Conservation (phyloP, 2,113 vertebrate species). For the Periophthalmus modestus region DNA sequence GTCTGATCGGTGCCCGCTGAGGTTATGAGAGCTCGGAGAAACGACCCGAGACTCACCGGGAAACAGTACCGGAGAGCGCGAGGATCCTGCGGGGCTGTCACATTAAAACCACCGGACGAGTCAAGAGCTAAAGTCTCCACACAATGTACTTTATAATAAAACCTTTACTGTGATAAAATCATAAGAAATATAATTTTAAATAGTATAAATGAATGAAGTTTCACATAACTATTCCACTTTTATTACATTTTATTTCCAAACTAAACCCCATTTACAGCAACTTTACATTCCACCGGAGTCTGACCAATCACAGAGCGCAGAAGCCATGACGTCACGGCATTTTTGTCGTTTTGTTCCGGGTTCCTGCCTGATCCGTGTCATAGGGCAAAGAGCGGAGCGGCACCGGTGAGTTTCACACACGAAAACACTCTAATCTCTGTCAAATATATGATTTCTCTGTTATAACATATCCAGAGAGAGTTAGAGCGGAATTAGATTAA, state of each 20-base stretch:
- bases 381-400: neutral
- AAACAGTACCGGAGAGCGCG: too few species aligned
- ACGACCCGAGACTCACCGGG: neutral
- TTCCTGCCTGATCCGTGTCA: constrained; percentile 1
- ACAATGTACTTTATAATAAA: too few species aligned
- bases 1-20: neutral
- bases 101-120: constrained; percentile 17
- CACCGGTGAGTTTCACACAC: neutral
- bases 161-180: too few species aligned
- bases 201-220: neutral
- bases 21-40: neutral
- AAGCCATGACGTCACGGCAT: neutral
- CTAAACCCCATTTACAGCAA: neutral
- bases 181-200: neutral
- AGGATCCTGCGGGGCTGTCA: constrained; percentile 23
- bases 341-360: neutral
- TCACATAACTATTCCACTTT: neutral
- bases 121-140: too few species aligned
- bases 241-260: neutral
- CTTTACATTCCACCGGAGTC: neutral
- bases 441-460: neutral
- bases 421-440: neutral
- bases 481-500: neutral
- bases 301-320: neutral
- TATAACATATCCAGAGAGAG: neutral